A percentile compares a stretch with the other conserved stretches of the same genome.
Conservation (phyloP, 2,797 vertebrate genomes). For the Spinus pinus region DNA sequence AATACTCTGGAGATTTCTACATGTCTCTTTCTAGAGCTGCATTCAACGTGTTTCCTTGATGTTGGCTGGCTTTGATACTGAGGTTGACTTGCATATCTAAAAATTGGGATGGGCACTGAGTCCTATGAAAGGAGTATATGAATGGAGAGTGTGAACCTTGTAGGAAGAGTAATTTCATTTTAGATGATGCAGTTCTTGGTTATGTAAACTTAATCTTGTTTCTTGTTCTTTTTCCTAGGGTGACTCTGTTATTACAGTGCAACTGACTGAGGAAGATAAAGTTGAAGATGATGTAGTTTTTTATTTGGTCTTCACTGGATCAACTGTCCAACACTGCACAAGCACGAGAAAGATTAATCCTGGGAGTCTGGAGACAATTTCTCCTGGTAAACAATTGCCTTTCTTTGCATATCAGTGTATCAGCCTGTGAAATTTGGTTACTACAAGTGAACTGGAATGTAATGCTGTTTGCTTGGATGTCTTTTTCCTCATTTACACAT, state of each 20-base stretch:
- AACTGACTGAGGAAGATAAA: slow-evolving; percentile 85
- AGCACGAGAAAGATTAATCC: slow-evolving; percentile 86
- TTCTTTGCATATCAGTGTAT: background rate
- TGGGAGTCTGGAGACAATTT: slow-evolving; percentile 87
- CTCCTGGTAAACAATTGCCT: slow-evolving; percentile 83
- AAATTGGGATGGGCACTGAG: background rate
- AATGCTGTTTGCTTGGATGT: background rate
- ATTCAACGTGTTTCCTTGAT: background rate
- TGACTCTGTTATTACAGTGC: slow-evolving; percentile 88
- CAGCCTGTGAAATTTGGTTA: background rate
- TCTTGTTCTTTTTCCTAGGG: slow-evolving; percentile 77
- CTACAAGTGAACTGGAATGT: background rate
- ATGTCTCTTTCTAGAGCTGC: background rate
- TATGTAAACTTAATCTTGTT: background rate
- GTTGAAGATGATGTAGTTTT: slow-evolving; percentile 84
- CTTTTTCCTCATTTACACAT: background rate
- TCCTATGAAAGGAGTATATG: background rate
- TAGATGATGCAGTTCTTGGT: background rate
- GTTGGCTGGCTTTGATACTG: background rate
- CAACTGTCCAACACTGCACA: slow-evolving; percentile 88
- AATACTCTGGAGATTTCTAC: background rate
- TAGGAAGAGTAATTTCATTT: background rate
- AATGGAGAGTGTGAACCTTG: background rate
- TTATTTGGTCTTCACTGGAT: slow-evolving; percentile 92
- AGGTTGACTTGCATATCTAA: background rate